Evolutionary conservation across 2,888 invertebrate genomes (phyloP).

Genomic region (Drosophila suboccidentalis): DNA sequence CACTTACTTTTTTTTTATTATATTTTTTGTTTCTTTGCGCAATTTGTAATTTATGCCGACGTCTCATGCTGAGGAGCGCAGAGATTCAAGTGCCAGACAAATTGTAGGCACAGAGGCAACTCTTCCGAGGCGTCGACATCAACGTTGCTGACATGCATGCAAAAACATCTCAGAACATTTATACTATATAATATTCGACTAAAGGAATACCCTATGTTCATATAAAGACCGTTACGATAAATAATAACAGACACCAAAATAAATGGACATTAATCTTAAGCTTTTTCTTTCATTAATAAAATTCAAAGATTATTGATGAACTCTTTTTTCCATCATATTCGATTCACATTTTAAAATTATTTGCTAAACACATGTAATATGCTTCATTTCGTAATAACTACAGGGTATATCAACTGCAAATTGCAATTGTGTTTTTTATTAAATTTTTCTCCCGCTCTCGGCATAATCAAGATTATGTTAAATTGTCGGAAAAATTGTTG

Average conservation of each 20-base stretch:
- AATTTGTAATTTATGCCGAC: slow-evolving; percentile 76
- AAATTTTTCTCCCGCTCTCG: slow-evolving; percentile 29
- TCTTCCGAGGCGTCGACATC: slow-evolving; percentile 51
- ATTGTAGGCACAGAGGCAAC: slow-evolving; percentile 56
- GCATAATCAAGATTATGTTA: slow-evolving; percentile 78
- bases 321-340: neutral
- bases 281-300: too few species aligned
- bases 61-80: slow-evolving; percentile 50
- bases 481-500: slow-evolving; percentile 80
- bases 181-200: neutral
- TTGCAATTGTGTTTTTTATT: slow-evolving; percentile 21
- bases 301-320: neutral
- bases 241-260: neutral
- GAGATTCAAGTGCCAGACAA: slow-evolving; percentile 68
- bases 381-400: neutral
- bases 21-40: slow-evolving; percentile 45
- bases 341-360: neutral
- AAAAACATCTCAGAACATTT: slow-evolving; percentile 32
- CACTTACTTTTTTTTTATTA: slow-evolving; percentile 28
- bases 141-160: slow-evolving; percentile 54
- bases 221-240: neutral
- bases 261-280: neutral
- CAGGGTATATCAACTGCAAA: slow-evolving; percentile 51
- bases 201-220: slow-evolving; percentile 16
- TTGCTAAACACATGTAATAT: neutral